phyloP scores from a whole-genome alignment of 2,113 vertebrate species.

The Ptychochromis oligacanthus region DNA sequence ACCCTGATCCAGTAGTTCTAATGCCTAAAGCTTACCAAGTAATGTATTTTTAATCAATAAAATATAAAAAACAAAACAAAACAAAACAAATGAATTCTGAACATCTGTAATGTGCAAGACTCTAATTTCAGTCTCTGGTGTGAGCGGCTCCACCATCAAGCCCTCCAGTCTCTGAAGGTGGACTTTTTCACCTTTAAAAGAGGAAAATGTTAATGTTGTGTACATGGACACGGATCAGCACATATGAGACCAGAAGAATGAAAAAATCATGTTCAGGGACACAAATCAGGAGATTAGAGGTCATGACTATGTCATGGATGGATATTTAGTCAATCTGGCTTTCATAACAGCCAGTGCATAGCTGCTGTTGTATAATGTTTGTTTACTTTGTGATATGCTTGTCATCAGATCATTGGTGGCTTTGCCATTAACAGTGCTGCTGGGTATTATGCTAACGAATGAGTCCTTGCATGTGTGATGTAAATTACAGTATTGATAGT shows the following conservation, averaged over 20 bases:
- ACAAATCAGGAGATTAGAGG: background rate
- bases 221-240: background rate
- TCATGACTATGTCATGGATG: background rate
- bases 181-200: background rate
- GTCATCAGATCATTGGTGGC: background rate
- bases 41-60: background rate
- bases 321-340: background rate
- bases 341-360: background rate
- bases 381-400: background rate
- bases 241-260: background rate
- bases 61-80: background rate
- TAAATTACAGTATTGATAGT: background rate
- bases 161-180: too few relatives aligned
- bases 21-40: background rate
- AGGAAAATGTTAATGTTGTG: too few relatives aligned
- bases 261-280: background rate
- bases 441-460: background rate
- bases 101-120: background rate
- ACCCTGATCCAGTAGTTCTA: background rate
- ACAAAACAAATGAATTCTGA: background rate
- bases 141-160: background rate
- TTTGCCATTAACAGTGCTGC: background rate
- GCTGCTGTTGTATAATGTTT: background rate
- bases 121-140: background rate
- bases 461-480: background rate